Base-by-base conservation (phyloP, 30 jellyfish, hydroid and myxozoan genomes). In the Aurelia aurita region DNA sequence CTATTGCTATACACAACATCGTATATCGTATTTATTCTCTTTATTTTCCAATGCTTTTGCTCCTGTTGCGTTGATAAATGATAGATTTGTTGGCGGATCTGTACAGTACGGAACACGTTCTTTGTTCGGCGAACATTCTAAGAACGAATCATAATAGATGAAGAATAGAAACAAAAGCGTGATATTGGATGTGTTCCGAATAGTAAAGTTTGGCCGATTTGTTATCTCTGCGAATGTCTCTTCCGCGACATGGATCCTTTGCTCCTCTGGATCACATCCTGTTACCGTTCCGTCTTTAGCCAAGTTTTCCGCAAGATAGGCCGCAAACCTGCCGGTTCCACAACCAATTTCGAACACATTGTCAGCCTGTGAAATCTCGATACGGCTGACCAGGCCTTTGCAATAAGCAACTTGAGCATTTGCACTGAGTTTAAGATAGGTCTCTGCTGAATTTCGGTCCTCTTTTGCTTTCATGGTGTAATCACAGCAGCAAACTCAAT, bases 301-400 rank as follows among this genome's bases (percentile, higher is more conserved):
- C 67, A 73, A 47, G 44, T 54, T 62, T 73, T 20, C 29, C 14
- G 85, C 85, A 69, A 73, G 31, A 73, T 53, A 31, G 44, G 85
- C 72, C 5, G 85, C 67, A 26, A 57, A 31, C 45, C 53, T 70
- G 15, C 73, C 85, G 13, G 85, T 73, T 45, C 85, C 85, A 27
- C 85, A 73, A 25, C 85, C 85, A 73, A 68, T 35, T 34, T 68
- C 79, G 35, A 68, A 68, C 16, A 68, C 58, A 32, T 68, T 49
- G 35, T 68, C 79, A 11, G 58, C 59, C 29, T 32, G 58, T 32
- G 20, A 23, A 27, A 68, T 25, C 18, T 28, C 19, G 15, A 68
- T 28, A 5, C 79, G 29, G n/a, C 25, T 45, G 51, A 68, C 20
- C 58, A 68, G 16, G 3, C 6, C n/a, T 68, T 68, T 32, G 51